Conservation (phyloP, 2,113 vertebrate genomes). For the Sialia sialis region DNA sequence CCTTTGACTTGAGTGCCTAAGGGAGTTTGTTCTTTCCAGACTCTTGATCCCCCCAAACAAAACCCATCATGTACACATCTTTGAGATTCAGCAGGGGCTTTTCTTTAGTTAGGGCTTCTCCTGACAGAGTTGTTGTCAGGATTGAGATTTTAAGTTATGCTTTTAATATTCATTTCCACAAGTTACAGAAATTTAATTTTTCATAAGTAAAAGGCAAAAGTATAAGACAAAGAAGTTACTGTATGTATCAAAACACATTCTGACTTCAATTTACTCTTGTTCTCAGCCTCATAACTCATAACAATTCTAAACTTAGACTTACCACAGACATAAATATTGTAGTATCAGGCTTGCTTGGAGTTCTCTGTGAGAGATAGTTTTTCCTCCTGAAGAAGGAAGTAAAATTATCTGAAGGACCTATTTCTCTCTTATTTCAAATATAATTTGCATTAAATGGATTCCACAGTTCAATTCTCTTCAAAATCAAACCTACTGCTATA, state of each 20-base stretch:
- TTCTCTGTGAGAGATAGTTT: neutral
- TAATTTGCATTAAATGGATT: neutral
- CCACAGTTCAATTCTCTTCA: neutral
- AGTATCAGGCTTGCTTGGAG: neutral
- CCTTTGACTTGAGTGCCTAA: neutral
- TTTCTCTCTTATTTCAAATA: neutral
- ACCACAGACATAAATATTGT: neutral
- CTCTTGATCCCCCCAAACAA: neutral
- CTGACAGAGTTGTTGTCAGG: neutral
- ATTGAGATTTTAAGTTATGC: neutral
- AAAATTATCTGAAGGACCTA: neutral
- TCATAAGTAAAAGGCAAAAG: neutral
- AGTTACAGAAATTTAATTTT: neutral
- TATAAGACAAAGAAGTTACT: neutral
- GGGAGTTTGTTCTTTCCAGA: neutral
- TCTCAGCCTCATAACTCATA: neutral
- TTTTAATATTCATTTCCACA: neutral
- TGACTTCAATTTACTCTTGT: neutral
- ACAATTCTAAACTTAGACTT: neutral
- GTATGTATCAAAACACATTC: neutral
- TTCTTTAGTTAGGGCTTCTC: neutral
- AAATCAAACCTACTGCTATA: neutral
- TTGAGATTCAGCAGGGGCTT: neutral
- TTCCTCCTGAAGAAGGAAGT: neutral
- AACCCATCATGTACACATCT: neutral